Evolutionary conservation across 2,797 vertebrate species (phyloP).

Genomic region (Avahi laniger): DNA sequence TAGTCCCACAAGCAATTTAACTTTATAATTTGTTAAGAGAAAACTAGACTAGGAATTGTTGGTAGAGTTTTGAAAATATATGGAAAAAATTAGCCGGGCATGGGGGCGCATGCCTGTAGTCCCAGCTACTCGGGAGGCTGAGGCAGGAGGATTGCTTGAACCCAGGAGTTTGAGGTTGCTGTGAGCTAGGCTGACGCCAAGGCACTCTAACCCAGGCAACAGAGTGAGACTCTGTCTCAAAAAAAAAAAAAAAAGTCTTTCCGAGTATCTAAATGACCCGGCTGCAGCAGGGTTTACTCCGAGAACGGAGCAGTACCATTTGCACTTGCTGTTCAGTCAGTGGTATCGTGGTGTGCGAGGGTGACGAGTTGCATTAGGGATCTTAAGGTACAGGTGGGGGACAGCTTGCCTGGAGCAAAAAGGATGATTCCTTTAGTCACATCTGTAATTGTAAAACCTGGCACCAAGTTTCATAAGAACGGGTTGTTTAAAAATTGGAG

Average conservation of each 20-base stretch:
- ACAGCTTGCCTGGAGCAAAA: neutral
- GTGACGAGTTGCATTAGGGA: neutral
- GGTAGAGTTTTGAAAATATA: neutral
- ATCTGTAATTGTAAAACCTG: neutral
- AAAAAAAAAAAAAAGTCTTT: too few species aligned
- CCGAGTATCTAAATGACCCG: neutral
- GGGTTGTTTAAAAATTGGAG: neutral
- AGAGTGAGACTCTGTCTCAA: too few species aligned
- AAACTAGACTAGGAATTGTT: conserved; percentile 47
- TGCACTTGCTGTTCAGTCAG: neutral
- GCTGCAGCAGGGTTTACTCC: neutral
- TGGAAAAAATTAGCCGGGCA: too few species aligned
- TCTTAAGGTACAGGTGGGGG: accelerated
- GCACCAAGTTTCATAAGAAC: neutral
- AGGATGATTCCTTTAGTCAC: neutral
- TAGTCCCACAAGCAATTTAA: conserved; percentile 35
- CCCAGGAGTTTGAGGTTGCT: too few species aligned
- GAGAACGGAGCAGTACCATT: too few species aligned
- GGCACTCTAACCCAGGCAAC: too few species aligned
- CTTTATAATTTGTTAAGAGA: conserved; percentile 56
- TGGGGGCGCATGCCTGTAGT: too few species aligned
- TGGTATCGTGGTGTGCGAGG: neutral
- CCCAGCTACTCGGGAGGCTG: too few species aligned
- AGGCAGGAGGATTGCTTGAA: too few species aligned
- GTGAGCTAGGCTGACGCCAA: too few species aligned